Conservation (phyloP, 53 echinoderm and acorn worm species). For the Antedon mediterranea region DNA sequence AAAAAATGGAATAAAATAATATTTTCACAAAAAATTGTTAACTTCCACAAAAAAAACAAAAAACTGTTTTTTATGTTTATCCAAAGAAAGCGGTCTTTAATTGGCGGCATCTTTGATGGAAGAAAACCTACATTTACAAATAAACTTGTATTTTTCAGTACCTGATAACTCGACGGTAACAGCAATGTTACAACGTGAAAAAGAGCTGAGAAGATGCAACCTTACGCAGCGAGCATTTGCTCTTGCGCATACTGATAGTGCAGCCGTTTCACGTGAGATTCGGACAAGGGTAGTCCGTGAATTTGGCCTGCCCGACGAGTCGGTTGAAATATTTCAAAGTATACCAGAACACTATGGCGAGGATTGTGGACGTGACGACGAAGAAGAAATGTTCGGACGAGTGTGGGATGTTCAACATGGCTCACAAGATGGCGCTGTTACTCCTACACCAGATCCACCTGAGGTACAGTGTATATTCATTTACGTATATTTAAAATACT, state of each 20-base stretch:
- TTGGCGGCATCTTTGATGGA: too few species aligned
- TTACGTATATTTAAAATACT: too few species aligned
- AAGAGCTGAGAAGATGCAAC: conserved; percentile 73
- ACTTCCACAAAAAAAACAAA: too few species aligned
- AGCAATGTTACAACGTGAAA: conserved; percentile 79
- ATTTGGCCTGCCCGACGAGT: conserved; percentile 92
- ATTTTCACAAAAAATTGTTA: too few species aligned
- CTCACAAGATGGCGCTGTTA: conserved; percentile 19
- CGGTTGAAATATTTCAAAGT: conserved; percentile 68
- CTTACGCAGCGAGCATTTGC: conserved; percentile 69
- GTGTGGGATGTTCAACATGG: conserved; percentile 91
- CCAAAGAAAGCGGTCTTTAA: too few species aligned
- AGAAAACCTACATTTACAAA: too few species aligned
- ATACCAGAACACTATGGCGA: conserved; percentile 32
- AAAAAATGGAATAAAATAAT: too few species aligned
- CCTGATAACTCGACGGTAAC: conserved; percentile 77
- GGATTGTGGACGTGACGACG: conserved; percentile 26
- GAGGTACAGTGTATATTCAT: too few species aligned
- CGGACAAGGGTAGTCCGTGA: conserved; percentile 79
- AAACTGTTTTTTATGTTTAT: too few species aligned
- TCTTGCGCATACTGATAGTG: conserved; percentile 56
- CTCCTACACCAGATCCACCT: background rate
- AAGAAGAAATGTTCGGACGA: conserved; percentile 80
- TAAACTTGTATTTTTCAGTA: conserved; percentile 21
- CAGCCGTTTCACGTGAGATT: conserved; percentile 52